Conservation (phyloP, 2,113 vertebrate species). For the Illadopsis cleaveri region DNA sequence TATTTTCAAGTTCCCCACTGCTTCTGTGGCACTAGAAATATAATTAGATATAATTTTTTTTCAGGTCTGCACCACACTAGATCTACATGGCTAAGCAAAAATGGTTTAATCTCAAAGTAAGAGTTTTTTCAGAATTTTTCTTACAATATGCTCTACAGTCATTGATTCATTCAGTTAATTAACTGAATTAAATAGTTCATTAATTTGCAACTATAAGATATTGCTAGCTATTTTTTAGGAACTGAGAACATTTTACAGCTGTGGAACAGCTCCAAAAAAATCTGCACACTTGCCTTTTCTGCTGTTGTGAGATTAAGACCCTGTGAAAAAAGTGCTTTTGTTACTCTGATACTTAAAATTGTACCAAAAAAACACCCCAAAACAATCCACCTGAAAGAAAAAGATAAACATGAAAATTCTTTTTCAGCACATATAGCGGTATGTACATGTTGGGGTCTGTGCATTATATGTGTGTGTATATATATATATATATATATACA, state of each 20-base stretch:
- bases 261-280: background rate
- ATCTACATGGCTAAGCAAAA: background rate
- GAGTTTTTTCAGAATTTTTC: background rate
- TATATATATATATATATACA: no score
- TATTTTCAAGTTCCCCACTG: background rate
- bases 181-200: background rate
- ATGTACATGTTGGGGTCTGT: background rate
- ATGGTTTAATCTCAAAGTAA: background rate
- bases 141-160: background rate
- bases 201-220: background rate
- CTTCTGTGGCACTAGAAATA: background rate
- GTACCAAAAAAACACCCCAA: rapidly evolving
- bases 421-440: background rate
- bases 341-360: background rate
- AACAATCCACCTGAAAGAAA: background rate
- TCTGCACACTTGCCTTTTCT: background rate
- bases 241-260: background rate
- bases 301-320: background rate
- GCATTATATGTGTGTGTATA: background rate
- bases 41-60: background rate
- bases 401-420: background rate
- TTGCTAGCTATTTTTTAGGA: background rate
- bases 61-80: background rate
- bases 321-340: background rate
- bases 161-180: background rate